Conservation (phyloP, 2,113 vertebrate genomes). For the Crotalus tigris region DNA sequence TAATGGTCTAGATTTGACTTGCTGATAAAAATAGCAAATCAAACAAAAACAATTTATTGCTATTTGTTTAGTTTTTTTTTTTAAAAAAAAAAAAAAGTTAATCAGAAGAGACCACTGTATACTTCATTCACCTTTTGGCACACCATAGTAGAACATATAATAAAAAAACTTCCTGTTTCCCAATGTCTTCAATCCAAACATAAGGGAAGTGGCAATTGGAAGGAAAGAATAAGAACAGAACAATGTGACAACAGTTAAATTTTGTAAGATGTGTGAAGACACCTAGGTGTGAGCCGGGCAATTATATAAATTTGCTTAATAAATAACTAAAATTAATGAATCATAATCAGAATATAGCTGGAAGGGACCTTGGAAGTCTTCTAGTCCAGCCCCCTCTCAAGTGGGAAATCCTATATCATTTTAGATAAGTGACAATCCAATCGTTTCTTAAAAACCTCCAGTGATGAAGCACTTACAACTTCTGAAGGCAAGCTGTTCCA, state of each 20-base stretch:
- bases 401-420: too few species aligned
- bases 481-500: too few species aligned
- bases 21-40: background rate
- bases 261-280: background rate
- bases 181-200: background rate
- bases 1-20: too few species aligned
- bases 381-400: too few species aligned
- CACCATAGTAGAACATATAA: too few species aligned
- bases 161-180: background rate
- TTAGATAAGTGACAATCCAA: too few species aligned
- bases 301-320: background rate
- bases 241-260: background rate
- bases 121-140: background rate
- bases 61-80: background rate
- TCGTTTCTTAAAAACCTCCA: too few species aligned
- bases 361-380: too few species aligned
- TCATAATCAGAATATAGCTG: background rate
- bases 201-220: background rate
- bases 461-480: too few species aligned
- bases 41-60: background rate
- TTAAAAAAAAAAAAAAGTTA: too few species aligned
- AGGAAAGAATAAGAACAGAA: background rate
- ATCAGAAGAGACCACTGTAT: background rate
- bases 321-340: background rate
- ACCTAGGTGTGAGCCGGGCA: background rate